Conservation (phyloP, 2,113 vertebrate species). For the Notiomystis cincta region DNA sequence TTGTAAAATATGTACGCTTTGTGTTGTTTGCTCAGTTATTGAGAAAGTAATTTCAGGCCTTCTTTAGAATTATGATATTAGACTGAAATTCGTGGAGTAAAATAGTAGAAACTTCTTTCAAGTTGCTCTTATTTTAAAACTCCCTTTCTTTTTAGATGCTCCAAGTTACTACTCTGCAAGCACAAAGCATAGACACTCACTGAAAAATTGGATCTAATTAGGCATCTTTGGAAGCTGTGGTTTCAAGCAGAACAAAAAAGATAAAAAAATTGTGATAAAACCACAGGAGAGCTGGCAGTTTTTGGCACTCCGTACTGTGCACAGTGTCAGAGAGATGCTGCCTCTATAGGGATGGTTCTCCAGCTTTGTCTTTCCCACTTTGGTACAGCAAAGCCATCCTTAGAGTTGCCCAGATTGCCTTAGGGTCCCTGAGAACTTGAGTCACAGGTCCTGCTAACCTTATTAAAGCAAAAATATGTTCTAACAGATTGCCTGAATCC, state of each 20-base stretch:
- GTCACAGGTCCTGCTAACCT: not conserved
- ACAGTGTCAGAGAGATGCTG: not conserved
- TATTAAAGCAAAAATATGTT: not conserved
- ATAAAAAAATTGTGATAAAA: not conserved
- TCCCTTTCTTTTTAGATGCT: not conserved
- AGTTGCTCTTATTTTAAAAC: not conserved
- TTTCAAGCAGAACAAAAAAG: not conserved
- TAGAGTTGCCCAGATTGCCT: not conserved
- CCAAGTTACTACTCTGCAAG: not conserved
- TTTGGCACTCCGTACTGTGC: not conserved
- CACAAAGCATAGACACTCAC: not conserved
- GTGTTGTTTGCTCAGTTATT: not conserved
- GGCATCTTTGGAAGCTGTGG: not conserved
- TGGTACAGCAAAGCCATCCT: not conserved
- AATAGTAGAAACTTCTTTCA: not conserved
- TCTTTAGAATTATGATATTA: not conserved
- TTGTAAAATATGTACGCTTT: rapidly evolving
- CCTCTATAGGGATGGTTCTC: not conserved
- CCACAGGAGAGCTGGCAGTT: not conserved
- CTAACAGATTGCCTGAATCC: not conserved
- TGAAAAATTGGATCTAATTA: not conserved
- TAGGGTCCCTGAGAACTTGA: not conserved
- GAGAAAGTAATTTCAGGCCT: not conserved
- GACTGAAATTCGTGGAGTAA: not conserved
- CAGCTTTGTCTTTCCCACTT: not conserved